Percentiles rank a stretch among this genome's conserved stretches.
Evolutionary conservation across 2,113 vertebrate genomes (phyloP).

Genomic region (Callochromis pleurospilus): DNA sequence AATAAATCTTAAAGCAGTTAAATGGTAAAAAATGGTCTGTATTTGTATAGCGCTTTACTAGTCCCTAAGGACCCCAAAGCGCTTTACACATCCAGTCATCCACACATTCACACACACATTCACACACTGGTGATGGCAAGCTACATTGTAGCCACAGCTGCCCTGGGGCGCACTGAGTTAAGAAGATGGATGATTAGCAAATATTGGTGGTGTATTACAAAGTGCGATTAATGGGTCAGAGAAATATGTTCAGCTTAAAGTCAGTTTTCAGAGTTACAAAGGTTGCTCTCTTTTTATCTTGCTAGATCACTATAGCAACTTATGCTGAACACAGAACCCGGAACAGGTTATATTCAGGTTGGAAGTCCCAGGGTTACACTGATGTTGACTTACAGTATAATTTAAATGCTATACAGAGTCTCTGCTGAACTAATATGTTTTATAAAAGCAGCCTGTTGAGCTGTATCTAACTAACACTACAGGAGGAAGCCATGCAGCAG

Average conservation of each 20-base stretch:
- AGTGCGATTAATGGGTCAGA: not conserved
- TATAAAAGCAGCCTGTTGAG: not conserved
- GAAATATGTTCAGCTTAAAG: not conserved
- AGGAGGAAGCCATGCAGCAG: not conserved
- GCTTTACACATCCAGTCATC: not conserved
- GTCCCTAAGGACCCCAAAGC: not conserved
- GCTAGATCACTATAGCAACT: not conserved
- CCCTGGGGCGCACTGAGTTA: not conserved
- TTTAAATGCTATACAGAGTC: not conserved
- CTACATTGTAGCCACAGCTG: not conserved
- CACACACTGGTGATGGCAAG: not conserved
- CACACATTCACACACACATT: too few relatives aligned
- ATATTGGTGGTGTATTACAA: not conserved
- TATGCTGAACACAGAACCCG: not conserved
- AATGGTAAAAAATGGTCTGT: not conserved
- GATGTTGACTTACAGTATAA: not conserved
- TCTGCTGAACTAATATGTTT: not conserved
- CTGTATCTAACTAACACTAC: not conserved
- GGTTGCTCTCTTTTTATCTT: not conserved
- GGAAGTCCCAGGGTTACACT: not conserved
- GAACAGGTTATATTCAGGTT: not conserved
- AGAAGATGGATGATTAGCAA: not conserved
- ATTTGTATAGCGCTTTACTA: not conserved
- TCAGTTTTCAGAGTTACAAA: not conserved
- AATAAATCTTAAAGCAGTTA: not conserved